Base-by-base conservation (phyloP, 2,888 invertebrate species). In the Sinelater perroti region DNA sequence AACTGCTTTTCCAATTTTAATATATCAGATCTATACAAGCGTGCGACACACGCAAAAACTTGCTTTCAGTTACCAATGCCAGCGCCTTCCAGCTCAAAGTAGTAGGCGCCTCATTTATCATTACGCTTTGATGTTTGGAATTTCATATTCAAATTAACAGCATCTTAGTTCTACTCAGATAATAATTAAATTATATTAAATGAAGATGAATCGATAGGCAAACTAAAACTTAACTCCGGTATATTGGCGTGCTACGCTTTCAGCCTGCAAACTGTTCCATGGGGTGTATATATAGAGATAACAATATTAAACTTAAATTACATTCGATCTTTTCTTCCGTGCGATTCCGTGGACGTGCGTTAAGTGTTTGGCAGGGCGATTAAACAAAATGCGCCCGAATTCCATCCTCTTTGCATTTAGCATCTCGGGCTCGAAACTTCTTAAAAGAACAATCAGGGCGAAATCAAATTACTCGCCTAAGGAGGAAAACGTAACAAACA, bases 131-230 rank as follows among this genome's bases (percentile, higher is more conserved):
- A 16, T 35, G 10, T 3, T 35, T 35, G 14, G 35, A 35, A 7
- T 17, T 35, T 35, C 17, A 35, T 4, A 14, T 35, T 10, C 16
- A 35, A 35, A 35, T 35, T 35, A 35, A 35, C 18, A 1, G 17
- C 35, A 35, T 35, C 8, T 35, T 35, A 14, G 35, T 14, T 35
- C 1, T 35, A 35, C 16, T 16, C 17, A 16, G 18, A 7, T n/a
- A 21, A 13, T 42, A 42, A 42, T 42, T 42, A 13, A 42, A 42
- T 42, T 42, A 42, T 6, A 14, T 26, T 17, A 42, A 42, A 42
- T 20, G 42, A 42, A 42, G 42, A 42, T 20, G 20, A 42, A 42
- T 42, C n/a, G 24, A 42, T 42, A 13, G 24, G n/a, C 24, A 13
- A 42, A 42, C n/a, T n/a, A n/a, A n/a, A n/a, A n/a, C 10, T 21